phyloP scores from a whole-genome alignment of 2,888 invertebrate genomes.

The Thera britannica region DNA sequence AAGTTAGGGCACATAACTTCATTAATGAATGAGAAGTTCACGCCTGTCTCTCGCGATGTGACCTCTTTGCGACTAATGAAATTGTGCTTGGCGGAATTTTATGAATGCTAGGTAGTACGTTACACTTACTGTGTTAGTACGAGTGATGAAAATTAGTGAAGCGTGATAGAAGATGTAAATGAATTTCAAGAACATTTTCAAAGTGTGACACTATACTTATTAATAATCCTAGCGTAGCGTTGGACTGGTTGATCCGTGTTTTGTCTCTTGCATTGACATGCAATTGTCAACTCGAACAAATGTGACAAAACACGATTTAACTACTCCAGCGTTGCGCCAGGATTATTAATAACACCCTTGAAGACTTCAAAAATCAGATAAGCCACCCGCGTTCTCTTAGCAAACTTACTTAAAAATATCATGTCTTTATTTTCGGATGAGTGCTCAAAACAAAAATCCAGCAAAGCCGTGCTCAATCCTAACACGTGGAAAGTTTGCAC shows the following conservation, averaged over 20 bases:
- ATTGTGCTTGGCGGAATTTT: slow-evolving; percentile 61
- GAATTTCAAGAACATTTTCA: slow-evolving; percentile 22
- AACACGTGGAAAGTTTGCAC: slow-evolving; percentile 31
- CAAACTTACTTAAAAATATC: background rate
- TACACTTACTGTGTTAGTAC: slow-evolving; percentile 24
- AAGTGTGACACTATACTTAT: slow-evolving; percentile 1
- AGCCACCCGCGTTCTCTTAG: background rate
- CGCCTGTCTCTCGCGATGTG: slow-evolving; percentile 56
- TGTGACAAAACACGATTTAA: too few species aligned
- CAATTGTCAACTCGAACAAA: too few species aligned
- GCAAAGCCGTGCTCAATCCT: background rate
- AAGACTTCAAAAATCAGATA: background rate
- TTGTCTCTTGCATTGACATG: too few species aligned
- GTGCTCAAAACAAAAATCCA: background rate
- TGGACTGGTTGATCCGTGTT: too few species aligned
- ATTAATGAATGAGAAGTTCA: slow-evolving; percentile 69
- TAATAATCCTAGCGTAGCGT: background rate
- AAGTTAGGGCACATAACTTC: slow-evolving; percentile 60
- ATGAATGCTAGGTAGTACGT: slow-evolving; percentile 33
- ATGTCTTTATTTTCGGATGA: background rate
- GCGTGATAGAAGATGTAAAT: slow-evolving; percentile 41
- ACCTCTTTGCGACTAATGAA: slow-evolving; percentile 70
- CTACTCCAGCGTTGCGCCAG: too few species aligned
- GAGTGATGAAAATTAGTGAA: slow-evolving; percentile 33
- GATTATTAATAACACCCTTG: too few species aligned